Evolutionary conservation across 1,140 invertebrate genomes (phyloP), one percentile per base, ranked within the genome.

Genomic region (Leptinotarsa lineolata): DNA sequence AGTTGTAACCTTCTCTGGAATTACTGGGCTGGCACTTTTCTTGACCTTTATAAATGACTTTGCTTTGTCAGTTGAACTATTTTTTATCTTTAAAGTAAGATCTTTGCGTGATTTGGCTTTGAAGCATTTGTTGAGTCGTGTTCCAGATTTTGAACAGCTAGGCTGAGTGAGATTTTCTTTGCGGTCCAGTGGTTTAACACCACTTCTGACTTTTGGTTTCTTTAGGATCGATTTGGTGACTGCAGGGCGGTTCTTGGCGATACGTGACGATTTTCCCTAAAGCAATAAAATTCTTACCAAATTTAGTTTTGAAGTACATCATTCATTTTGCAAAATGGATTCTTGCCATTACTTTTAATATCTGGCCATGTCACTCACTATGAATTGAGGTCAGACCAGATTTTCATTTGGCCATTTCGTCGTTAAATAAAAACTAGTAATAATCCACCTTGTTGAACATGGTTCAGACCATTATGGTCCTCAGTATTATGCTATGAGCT

Each of bases 241-340:
- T 30, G 74, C 60, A 18, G 80, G 75, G 67, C 81, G 74, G 21
- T 75, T 77, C 68, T 80, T 81, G 44, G 78, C 70, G 59, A 72
- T 74, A 63, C 76, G 78, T 63, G 78, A 68, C 54, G 76, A 15
- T 72, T 81, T 83, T 59, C 77, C 81, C 82, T 83, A 76, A 74
- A 81, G 80, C 74, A 82, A 82, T 64, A 80, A 80, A 69, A 78
- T 60, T 76, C 79, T 81, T 79, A 78, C 79, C 80, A 80, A 54
- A 18, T 12, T 54, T 54, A 54, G 48, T 54, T 54, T 54, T 54
- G n/a, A 54, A 16, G 48, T 54, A 18, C 48, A 54, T 18, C 30
- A 39, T 39, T 39, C 8, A 39, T 39, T 39, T 11, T 39, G 30
- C 30, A 39, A 39, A 39, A 39, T 39, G 30, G 30, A 39, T 11